A percentile compares a stretch with the other conserved stretches of the same genome.
Evolutionary conservation across 1,140 invertebrate genomes (phyloP).

Genomic region (Hycleus cichorii): DNA sequence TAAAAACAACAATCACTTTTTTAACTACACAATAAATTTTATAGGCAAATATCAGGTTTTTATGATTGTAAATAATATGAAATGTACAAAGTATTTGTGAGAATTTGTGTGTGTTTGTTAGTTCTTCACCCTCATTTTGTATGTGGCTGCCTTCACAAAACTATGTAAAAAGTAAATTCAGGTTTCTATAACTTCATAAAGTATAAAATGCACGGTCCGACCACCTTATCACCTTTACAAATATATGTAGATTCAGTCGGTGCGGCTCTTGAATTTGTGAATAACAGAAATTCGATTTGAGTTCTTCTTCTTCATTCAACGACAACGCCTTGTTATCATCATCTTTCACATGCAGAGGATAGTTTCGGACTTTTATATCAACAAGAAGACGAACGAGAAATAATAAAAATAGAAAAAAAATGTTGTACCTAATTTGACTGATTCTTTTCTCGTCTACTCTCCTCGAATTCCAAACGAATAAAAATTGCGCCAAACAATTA

Average conservation of each 20-base stretch:
- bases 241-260: constrained; percentile 37
- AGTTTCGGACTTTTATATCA: constrained; percentile 28
- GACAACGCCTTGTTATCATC: constrained; percentile 27
- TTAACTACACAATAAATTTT: constrained; percentile 23
- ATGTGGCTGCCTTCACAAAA: too few species aligned
- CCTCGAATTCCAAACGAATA: too few species aligned
- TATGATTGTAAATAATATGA: neutral
- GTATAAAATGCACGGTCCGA: constrained; percentile 26
- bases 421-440: too few species aligned
- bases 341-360: constrained; percentile 28
- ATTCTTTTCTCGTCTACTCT: too few species aligned
- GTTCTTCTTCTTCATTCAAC: constrained; percentile 30
- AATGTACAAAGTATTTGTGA: constrained; percentile 7
- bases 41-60: constrained; percentile 10
- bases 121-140: too few species aligned
- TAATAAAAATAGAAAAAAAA: too few species aligned
- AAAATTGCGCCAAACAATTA: too few species aligned
- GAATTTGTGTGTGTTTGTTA: too few species aligned
- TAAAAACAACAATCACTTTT: constrained; percentile 20
- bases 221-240: constrained; percentile 33
- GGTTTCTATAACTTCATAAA: constrained; percentile 28
- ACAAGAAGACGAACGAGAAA: too few species aligned
- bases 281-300: constrained; percentile 39
- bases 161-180: neutral
- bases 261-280: constrained; percentile 31